These are phyloP conservation scores for Iselma pallidipennis DNA, from an alignment of 2,888 invertebrate genomes.

Conservation along the genomic window DNA sequence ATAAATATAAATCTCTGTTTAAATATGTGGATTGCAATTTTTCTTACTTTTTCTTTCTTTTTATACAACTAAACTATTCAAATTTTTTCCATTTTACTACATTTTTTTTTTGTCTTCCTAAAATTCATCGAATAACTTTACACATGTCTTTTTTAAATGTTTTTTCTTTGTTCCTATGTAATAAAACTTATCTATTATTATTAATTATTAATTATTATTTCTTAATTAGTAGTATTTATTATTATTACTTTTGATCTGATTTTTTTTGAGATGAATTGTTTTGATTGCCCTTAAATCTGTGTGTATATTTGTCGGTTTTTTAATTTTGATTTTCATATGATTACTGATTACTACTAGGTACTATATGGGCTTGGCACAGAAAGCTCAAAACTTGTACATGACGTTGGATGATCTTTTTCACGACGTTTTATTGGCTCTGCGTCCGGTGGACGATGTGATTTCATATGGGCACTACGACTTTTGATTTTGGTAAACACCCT, in stretches of 20 bases:
- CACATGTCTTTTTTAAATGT: constrained; percentile 27
- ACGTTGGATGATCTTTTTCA: constrained; percentile 31
- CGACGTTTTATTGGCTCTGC: constrained; percentile 63
- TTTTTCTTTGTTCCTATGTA: constrained; percentile 5
- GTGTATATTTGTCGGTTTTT: background rate
- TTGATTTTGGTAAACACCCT: constrained; percentile 98
- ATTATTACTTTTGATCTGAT: constrained; percentile 35
- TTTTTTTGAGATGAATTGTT: constrained; percentile 42
- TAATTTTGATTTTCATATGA: constrained; percentile 14
- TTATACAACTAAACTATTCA: constrained; percentile 48
- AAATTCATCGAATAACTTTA: constrained; percentile 29
- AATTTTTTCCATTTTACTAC: constrained; percentile 36
- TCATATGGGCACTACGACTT: constrained; percentile 99
- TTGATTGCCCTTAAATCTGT: constrained; percentile 51
- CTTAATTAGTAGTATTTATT: constrained; percentile 8
- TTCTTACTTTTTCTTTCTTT: background rate
- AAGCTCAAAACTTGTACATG: constrained; percentile 42
- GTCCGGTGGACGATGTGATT: constrained; percentile 93
- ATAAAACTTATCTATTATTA: constrained; percentile 5
- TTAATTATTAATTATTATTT: background rate
- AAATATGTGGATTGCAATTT: constrained; percentile 52
- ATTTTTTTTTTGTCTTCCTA: constrained; percentile 29
- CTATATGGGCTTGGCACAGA: constrained; percentile 55
- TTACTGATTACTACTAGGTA: constrained; percentile 46
- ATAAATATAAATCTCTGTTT: constrained; percentile 55